Evolutionary conservation across 2,113 vertebrate genomes (phyloP).

Genomic region (Archilochus colubris): DNA sequence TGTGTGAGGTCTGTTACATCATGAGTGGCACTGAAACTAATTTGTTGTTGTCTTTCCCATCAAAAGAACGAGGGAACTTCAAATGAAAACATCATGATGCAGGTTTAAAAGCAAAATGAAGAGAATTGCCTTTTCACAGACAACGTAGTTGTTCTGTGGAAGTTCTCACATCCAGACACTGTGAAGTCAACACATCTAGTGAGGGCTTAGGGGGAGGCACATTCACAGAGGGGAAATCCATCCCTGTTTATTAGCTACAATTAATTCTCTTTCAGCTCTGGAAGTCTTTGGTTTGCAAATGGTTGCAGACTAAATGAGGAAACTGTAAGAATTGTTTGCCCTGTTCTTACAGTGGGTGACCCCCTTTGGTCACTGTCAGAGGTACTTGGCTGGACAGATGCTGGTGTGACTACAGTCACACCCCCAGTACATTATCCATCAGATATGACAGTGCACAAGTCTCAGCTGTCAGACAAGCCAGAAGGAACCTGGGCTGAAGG

Average conservation of each 20-base stretch:
- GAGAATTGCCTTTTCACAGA: not conserved
- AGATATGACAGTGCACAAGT: fast-evolving
- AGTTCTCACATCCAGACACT: not conserved
- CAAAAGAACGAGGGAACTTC: not conserved
- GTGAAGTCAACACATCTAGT: not conserved
- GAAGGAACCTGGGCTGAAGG: not conserved
- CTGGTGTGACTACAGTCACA: not conserved
- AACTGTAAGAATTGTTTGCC: not conserved
- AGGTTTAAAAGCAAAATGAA: not conserved
- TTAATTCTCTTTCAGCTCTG: not conserved
- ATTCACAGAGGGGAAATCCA: not conserved
- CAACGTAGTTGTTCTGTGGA: not conserved
- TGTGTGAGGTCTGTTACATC: not conserved
- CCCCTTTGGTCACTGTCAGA: not conserved
- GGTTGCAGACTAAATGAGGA: not conserved
- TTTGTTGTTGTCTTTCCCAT: not conserved
- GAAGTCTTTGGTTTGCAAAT: not conserved
- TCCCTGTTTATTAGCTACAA: not conserved
- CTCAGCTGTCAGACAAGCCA: not conserved
- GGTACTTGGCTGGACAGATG: not conserved
- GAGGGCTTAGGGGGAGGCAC: not conserved
- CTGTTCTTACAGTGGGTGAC: not conserved
- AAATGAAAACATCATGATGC: not conserved
- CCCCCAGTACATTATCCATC: not conserved
- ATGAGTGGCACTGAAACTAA: not conserved